phyloP scores from a whole-genome alignment of 2,113 vertebrate species.

The Chroicocephalus ridibundus region DNA sequence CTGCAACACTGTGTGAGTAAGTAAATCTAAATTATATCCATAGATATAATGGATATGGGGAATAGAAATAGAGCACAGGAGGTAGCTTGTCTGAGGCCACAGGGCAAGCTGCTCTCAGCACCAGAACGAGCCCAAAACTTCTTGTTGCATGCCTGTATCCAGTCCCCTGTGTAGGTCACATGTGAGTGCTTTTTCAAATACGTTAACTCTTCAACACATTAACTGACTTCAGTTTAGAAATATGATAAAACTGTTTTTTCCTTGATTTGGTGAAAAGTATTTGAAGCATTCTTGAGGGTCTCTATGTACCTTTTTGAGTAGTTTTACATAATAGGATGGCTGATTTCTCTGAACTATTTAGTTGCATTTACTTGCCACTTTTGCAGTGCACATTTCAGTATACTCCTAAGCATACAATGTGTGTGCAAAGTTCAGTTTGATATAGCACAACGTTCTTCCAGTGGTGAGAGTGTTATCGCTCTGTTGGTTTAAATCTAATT shows the following conservation, averaged over 20 bases:
- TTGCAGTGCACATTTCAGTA: not conserved
- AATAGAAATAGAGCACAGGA: not conserved
- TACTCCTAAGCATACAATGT: not conserved
- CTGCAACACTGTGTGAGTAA: not conserved
- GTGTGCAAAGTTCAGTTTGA: not conserved
- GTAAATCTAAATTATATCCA: not conserved
- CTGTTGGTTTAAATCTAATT: not conserved
- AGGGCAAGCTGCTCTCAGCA: not conserved
- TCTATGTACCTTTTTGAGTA: not conserved
- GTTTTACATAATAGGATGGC: not conserved
- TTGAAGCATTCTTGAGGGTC: not conserved
- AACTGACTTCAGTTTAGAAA: not conserved
- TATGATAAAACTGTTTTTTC: fast-evolving
- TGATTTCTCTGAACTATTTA: constrained; percentile 8
- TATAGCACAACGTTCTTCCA: not conserved
- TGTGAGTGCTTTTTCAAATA: not conserved
- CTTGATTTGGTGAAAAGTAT: not conserved
- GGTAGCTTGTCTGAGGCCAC: not conserved
- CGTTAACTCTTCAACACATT: not conserved
- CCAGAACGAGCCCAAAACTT: not conserved
- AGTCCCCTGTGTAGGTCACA: not conserved
- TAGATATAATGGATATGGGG: no score
- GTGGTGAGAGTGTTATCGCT: not conserved
- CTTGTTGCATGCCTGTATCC: not conserved
- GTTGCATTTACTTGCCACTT: not conserved